Percentiles rank a stretch among this genome's conserved stretches.
phyloP scores from a whole-genome alignment of 2,797 vertebrate genomes.

The Lateolabrax maculatus region DNA sequence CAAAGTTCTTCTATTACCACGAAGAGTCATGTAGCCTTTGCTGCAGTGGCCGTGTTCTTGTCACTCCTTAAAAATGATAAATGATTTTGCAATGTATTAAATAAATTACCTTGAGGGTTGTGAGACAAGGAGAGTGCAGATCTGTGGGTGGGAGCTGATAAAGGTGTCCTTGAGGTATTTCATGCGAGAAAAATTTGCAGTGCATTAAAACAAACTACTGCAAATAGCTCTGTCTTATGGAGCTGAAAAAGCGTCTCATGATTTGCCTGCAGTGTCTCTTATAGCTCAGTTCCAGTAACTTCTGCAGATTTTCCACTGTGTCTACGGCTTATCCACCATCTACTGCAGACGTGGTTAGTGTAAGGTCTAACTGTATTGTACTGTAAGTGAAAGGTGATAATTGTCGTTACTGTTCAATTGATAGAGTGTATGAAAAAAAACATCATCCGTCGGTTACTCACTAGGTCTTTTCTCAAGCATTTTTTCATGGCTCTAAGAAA shows the following conservation, averaged over 20 bases:
- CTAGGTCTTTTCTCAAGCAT: not conserved
- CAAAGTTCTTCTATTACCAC: conserved; percentile 53
- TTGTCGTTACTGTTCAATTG: not conserved
- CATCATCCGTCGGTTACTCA: not conserved
- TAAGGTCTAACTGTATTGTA: not conserved
- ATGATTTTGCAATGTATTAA: conserved; percentile 71
- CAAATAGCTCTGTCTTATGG: conserved; percentile 23
- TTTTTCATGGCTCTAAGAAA: not conserved
- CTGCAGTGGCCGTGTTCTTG: conserved; percentile 58
- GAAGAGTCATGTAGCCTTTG: conserved; percentile 57
- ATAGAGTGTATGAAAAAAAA: not conserved
- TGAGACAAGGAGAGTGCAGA: conserved; percentile 43
- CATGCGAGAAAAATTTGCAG: conserved; percentile 51
- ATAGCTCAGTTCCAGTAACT: conserved; percentile 8
- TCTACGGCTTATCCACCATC: conserved; percentile 6
- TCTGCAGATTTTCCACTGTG: not conserved
- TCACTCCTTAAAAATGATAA: conserved; percentile 73
- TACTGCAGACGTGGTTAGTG: conserved; percentile 2
- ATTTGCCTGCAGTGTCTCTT: conserved; percentile 22
- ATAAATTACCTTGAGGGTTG: conserved; percentile 70
- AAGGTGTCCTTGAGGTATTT: conserved; percentile 72
- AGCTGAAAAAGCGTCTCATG: conserved; percentile 12
- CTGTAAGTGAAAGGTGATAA: not conserved
- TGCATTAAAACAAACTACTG: conserved; percentile 50
- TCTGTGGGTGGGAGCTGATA: conserved; percentile 64